Percentiles rank a stretch among this genome's conserved stretches.
phyloP scores from a whole-genome alignment of 2,797 vertebrate genomes.

The Melanotaenia pygmaea region DNA sequence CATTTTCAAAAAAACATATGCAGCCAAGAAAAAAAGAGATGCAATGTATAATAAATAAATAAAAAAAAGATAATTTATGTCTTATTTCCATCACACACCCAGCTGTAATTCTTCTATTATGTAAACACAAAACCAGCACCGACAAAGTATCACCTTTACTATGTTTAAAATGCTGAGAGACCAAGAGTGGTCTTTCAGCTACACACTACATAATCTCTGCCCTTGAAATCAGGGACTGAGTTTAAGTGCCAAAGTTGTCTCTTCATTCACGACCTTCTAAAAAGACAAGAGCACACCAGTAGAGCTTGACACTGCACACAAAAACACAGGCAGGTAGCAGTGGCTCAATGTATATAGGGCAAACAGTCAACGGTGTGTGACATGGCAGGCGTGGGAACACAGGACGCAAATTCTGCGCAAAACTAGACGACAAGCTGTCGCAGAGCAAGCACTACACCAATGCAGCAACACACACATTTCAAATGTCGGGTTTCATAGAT shows the following conservation, averaged over 20 bases:
- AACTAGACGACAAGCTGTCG: slow-evolving; percentile 49
- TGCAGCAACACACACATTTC: slow-evolving; percentile 35
- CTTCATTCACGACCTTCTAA: slow-evolving; percentile 50
- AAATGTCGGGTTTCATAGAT: slow-evolving; percentile 26
- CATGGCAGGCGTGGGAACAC: slow-evolving; percentile 59
- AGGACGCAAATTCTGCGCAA: slow-evolving; percentile 63
- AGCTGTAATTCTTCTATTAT: not conserved
- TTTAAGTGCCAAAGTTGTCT: slow-evolving; percentile 38
- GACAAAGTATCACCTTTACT: slow-evolving; percentile 47
- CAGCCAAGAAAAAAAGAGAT: not conserved
- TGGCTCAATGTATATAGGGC: slow-evolving; percentile 57
- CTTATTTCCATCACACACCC: not conserved
- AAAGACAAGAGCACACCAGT: slow-evolving; percentile 49
- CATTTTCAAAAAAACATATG: slow-evolving; percentile 2
- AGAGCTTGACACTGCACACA: slow-evolving; percentile 29
- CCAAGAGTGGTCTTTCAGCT: slow-evolving; percentile 33
- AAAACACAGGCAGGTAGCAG: slow-evolving; percentile 42
- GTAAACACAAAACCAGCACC: slow-evolving; percentile 36
- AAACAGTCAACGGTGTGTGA: slow-evolving; percentile 65
- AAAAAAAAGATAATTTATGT: not conserved
- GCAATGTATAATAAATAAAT: not conserved
- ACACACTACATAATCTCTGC: slow-evolving; percentile 50
- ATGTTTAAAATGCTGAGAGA: slow-evolving; percentile 30
- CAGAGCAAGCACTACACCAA: slow-evolving; percentile 40
- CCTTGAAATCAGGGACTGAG: slow-evolving; percentile 72